phyloP scores from a whole-genome alignment of 1,140 invertebrate species.

The Schmidtea mediterranea region DNA sequence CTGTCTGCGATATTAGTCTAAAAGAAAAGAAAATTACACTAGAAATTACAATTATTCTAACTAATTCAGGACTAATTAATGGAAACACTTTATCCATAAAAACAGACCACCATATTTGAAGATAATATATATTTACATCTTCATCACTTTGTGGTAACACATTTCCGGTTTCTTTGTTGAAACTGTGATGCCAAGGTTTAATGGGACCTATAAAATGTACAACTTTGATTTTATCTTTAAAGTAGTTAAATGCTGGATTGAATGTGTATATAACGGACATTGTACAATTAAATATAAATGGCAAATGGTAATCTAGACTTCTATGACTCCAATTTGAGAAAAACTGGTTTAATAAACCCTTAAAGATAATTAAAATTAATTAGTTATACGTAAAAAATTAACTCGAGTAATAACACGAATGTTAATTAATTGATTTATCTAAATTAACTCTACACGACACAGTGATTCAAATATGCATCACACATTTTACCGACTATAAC shows the following conservation, averaged over 20 bases:
- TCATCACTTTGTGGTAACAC: not conserved
- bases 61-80: not conserved
- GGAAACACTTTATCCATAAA: not conserved
- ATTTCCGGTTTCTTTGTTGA: not conserved
- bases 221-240: not conserved
- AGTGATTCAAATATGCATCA: too few species aligned
- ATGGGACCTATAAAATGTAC: not conserved
- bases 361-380: conserved; percentile 43
- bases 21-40: too few species aligned
- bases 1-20: too few species aligned
- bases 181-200: not conserved
- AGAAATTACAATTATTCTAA: not conserved
- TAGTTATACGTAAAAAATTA: too few species aligned
- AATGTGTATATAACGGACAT: conserved; percentile 80
- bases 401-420: too few species aligned
- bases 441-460: too few species aligned
- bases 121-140: not conserved
- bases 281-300: conserved; percentile 89
- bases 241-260: conserved; percentile 41
- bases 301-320: conserved; percentile 66
- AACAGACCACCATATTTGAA: not conserved
- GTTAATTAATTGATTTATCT: too few species aligned
- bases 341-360: conserved; percentile 70
- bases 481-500: too few species aligned
- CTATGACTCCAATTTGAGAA: conserved; percentile 68